phyloP scores from a whole-genome alignment of 2,797 vertebrate genomes.

The Acipenser oxyrinchus region DNA sequence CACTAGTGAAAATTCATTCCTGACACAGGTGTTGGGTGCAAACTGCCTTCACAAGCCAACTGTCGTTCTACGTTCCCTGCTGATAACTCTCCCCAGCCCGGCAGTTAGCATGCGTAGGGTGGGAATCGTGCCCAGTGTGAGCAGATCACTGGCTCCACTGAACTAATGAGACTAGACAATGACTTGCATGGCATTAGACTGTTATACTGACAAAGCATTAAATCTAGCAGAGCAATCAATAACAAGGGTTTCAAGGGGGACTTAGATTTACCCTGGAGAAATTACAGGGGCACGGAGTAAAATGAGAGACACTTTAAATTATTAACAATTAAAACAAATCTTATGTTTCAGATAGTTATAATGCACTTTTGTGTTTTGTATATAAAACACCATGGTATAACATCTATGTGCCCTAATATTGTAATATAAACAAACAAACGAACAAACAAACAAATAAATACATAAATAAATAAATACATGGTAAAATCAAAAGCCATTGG shows the following conservation, averaged over 20 bases:
- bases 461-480: too few species aligned
- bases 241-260: background rate
- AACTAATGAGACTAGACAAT: constrained; percentile 10
- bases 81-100: constrained; percentile 16
- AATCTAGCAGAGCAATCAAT: background rate
- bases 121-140: constrained; percentile 12
- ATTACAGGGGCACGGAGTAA: too few species aligned
- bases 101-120: constrained; percentile 13
- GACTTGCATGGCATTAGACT: background rate
- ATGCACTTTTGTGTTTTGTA: too few species aligned
- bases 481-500: too few species aligned
- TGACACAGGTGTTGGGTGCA: constrained; percentile 17
- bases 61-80: background rate
- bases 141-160: constrained; percentile 16
- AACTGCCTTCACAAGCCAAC: constrained; percentile 15
- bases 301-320: too few species aligned
- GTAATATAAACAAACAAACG: too few species aligned
- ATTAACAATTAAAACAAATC: too few species aligned
- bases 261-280: too few species aligned
- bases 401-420: too few species aligned
- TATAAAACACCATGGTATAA: too few species aligned
- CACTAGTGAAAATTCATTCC: constrained; percentile 10
- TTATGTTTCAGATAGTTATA: too few species aligned
- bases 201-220: constrained; percentile 1
- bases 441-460: too few species aligned